Base-by-base conservation (phyloP, 2,888 invertebrate genomes). In the Schizaphis graminum region DNA sequence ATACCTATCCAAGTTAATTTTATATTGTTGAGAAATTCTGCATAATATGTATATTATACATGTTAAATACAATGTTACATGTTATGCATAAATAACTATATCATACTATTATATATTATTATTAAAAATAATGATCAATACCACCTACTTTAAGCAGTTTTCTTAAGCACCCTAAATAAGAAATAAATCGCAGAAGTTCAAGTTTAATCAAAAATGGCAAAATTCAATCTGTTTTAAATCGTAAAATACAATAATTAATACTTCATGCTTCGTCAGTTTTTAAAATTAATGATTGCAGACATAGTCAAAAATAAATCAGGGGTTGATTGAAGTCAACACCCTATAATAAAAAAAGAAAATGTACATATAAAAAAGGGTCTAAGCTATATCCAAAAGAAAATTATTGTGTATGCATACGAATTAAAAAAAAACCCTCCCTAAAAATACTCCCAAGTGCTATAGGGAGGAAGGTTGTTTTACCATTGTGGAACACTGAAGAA, bases 271-370 rank as follows among this genome's bases (percentile, higher is more conserved):
- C 47, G 56, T 89, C 93, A 84, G n/a, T 49, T 89, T 93, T 77
- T 93, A n/a, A 84, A 47, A 93, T 93, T 93, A 93, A 93, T 84
- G 93, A 90, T 47, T 35, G 10, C 85, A 10, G 41, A 90, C 61
- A 61, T 13, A 91, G 49, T 86, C 86, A 61, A 91, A 94, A 91
- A 86, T 67, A n/a, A 90, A 90, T 91, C 94, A 85, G 26, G 93
- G 94, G 90, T 85, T 90, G 94, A 94, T 91, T 91, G 94, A 94
- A 94, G 94, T 94, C 94, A 94, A 94, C 94, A 94, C 94, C 94
- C 90, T 61, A 86, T 94, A 94, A 91, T 94, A 94, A 94, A 94
- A 94, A 94, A 85, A 57, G 41, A 49, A 86, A 91, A 94, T 77
- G 35, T 86, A 89, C 91, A 77, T 28, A 85, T 57, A 89, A 85